Percentiles rank a stretch among this genome's conserved stretches.
phyloP scores from a whole-genome alignment of 2,797 vertebrate species.

The Trachurus trachurus region DNA sequence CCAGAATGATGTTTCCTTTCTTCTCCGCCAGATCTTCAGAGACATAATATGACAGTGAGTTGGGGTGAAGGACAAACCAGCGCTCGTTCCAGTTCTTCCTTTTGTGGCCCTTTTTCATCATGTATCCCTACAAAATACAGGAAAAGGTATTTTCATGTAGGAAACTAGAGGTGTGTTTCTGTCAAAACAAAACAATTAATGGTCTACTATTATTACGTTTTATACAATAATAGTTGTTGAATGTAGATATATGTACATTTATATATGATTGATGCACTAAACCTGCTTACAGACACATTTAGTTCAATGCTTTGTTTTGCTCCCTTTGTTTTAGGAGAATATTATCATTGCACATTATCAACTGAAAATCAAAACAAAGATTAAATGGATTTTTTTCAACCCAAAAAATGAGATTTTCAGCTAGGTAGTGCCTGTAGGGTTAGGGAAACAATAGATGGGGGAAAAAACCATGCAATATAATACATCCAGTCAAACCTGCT shows the following conservation, averaged over 20 bases:
- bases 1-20: slow-evolving; percentile 92
- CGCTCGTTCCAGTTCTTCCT: slow-evolving; percentile 98
- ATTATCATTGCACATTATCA: background rate
- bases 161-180: background rate
- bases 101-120: slow-evolving; percentile 96
- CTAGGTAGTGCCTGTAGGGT: too few relatives aligned
- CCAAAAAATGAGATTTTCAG: too few relatives aligned
- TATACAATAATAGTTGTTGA: background rate
- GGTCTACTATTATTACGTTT: background rate
- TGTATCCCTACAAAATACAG: slow-evolving; percentile 88
- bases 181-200: background rate
- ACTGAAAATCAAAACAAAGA: background rate
- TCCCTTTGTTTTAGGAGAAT: too few relatives aligned
- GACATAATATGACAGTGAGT: slow-evolving; percentile 91
- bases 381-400: too few relatives aligned
- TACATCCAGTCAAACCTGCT: slow-evolving; percentile 88
- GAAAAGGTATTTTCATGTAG: background rate
- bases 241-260: background rate
- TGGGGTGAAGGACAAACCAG: slow-evolving; percentile 95
- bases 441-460: too few relatives aligned
- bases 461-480: too few relatives aligned
- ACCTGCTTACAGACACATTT: too few relatives aligned
- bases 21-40: slow-evolving; percentile 94
- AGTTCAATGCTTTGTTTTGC: too few relatives aligned
- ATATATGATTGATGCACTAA: too few relatives aligned